Evolutionary conservation across 64 coral and sea anemone genomes (phyloP), one percentile per base, ranked within the genome.

Genomic region (Montipora capricornis): DNA sequence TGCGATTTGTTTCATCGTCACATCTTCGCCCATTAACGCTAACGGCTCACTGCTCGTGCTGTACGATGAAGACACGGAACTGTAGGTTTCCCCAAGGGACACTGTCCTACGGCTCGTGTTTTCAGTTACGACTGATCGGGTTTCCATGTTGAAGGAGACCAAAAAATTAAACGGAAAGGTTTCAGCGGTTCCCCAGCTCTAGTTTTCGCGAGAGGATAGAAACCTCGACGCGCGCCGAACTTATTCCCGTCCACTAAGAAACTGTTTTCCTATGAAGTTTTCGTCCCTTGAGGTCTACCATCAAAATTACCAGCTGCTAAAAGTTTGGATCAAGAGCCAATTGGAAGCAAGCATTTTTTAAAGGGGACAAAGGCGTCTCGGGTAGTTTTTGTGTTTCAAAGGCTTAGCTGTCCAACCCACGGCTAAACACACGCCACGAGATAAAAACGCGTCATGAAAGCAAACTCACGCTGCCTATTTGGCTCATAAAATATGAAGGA

Each of bases 1-100:
- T 14, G 93, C 89, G 3, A 97, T 78, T 17, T 97, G 96, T 80
- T 88, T 87, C 79, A 89, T 82, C 0, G 96, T 94, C 12, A 97
- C 96, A 47, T 91, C 93, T 46, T 97, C 96, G 5, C 60, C 69
- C 62, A 16, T 14, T 12, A 64, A 22, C 52, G 82, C 80, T 52
- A 68, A 61, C 13, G 75, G 67, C 29, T 77, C 89, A n/a, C 82
- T 85, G 11, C 66, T 85, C 46, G 82, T 49, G 62, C 29, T 69
- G 44, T 85, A 85, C 2, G 62, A 73, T 47, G 82, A 20, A 20
- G 82, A 85, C 46, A 85, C 82, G 7, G 82, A 85, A 11, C 82
- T 85, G 46, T 70, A 85, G 1, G 62, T 49, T 70, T 85, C 82
- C 45, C 68, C 66, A 15, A 12, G 5, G 66, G 82, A 85, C 82